Evolutionary conservation across 1,140 invertebrate species (phyloP).

Genomic region (Aphaenogaster ashmeadi): DNA sequence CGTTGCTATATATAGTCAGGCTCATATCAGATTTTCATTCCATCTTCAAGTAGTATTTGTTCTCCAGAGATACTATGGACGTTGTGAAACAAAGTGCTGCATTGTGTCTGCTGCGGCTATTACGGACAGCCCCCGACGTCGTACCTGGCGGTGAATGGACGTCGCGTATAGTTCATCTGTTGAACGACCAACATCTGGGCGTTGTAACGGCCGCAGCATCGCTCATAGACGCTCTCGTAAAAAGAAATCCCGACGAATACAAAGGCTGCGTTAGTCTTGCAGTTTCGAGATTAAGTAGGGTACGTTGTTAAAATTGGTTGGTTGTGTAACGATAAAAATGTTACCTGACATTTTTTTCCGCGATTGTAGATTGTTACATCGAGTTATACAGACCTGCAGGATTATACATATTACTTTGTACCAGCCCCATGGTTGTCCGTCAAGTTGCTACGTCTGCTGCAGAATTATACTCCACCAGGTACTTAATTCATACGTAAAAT

Average conservation of each 20-base stretch:
- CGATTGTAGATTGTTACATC: conserved; percentile 96
- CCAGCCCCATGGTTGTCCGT: conserved; percentile 99
- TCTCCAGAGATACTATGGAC: conserved; percentile 98
- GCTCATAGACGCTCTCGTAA: conserved; percentile 99
- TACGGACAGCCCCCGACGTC: conserved; percentile 97
- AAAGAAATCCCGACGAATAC: conserved; percentile 99
- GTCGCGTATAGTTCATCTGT: conserved; percentile 98
- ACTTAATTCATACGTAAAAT: conserved; percentile 73
- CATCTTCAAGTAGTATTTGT: conserved; percentile 37
- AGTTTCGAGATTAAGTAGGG: conserved; percentile 97
- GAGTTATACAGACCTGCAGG: conserved; percentile 99
- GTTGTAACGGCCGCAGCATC: conserved; percentile 99
- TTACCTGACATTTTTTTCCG: conserved; percentile 31
- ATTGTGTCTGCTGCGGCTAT: conserved; percentile 96
- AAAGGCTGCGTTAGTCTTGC: conserved; percentile 99
- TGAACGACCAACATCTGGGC: conserved; percentile 99
- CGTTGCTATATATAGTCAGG: neutral
- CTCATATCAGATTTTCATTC: neutral
- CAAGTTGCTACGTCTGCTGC: conserved; percentile 97
- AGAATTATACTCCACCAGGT: conserved; percentile 99
- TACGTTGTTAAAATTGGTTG: conserved; percentile 84
- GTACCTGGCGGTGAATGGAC: conserved; percentile 99
- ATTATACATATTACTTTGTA: conserved; percentile 99
- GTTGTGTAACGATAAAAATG: neutral
- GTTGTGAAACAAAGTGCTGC: conserved; percentile 99